Percentiles rank a stretch among this genome's conserved stretches.
These are phyloP conservation scores for Platerodrilus igneus DNA, from an alignment of 2,888 invertebrate species.

Conservation along the genomic window DNA sequence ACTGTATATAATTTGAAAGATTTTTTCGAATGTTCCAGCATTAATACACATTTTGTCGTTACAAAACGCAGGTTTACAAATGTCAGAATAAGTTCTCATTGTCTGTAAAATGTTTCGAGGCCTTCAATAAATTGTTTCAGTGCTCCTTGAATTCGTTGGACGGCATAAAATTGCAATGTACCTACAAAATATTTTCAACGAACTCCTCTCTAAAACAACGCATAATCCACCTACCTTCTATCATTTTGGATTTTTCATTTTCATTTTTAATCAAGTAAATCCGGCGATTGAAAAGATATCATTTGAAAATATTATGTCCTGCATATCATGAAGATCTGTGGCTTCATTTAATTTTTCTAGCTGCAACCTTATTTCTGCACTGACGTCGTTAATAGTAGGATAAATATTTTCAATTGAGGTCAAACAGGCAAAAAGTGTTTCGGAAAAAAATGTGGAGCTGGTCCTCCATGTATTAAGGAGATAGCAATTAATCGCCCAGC, in stretches of 20 bases:
- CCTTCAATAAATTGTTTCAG: neutral
- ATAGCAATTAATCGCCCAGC: slow-evolving; percentile 5
- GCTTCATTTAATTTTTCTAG: neutral
- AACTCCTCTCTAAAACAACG: neutral
- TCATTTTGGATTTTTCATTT: neutral
- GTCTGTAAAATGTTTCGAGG: neutral
- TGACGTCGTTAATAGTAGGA: neutral
- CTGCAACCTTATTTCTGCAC: neutral
- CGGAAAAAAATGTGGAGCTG: slow-evolving; percentile 4
- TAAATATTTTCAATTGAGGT: neutral
- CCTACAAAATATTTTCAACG: neutral
- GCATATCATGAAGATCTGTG: neutral
- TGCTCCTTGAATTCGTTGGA: neutral
- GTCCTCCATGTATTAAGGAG: slow-evolving; percentile 8
- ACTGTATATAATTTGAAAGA: neutral
- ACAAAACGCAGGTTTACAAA: neutral
- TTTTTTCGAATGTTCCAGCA: neutral
- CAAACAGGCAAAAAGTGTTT: neutral
- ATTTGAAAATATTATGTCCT: neutral
- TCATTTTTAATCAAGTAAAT: neutral
- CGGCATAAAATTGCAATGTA: neutral
- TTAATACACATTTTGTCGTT: neutral
- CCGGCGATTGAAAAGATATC: neutral
- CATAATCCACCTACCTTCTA: neutral
- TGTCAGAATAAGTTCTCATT: neutral